These are phyloP conservation scores for Eulithis testata DNA, from an alignment of 2,888 invertebrate species.

Conservation along the genomic window DNA sequence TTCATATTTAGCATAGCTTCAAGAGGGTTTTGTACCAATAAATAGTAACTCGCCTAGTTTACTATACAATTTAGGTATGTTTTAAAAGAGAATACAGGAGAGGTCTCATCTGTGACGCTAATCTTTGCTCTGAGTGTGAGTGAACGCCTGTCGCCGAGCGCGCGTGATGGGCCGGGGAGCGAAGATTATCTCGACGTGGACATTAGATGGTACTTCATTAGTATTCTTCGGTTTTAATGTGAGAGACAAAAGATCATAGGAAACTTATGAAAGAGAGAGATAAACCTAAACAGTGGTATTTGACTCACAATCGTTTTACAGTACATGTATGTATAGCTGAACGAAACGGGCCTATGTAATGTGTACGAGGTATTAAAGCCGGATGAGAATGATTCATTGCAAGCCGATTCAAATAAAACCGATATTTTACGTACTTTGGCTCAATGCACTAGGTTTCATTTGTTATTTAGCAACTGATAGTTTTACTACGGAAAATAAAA, in stretches of 20 bases:
- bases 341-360: too few species aligned
- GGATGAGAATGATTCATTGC: slow-evolving; percentile 49
- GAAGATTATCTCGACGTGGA: slow-evolving; percentile 18
- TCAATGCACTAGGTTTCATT: too few species aligned
- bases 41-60: too few species aligned
- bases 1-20: too few species aligned
- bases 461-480: too few species aligned
- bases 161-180: slow-evolving; percentile 7
- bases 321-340: too few species aligned
- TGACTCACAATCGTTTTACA: background rate
- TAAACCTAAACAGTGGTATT: background rate
- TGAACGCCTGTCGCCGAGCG: slow-evolving; percentile 9
- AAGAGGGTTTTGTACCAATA: too few species aligned
- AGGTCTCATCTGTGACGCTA: background rate
- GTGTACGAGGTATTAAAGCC: slow-evolving; percentile 48
- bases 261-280: too few species aligned
- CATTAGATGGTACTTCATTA: background rate
- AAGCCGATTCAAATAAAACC: slow-evolving; percentile 49
- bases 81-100: background rate
- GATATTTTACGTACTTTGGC: slow-evolving; percentile 25
- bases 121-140: slow-evolving; percentile 10
- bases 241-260: too few species aligned
- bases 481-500: too few species aligned
- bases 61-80: background rate
- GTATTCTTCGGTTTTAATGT: background rate